These are phyloP conservation scores for Ostrea denselamellosa DNA, from an alignment of 1,140 invertebrate species.

Conservation along the genomic window DNA sequence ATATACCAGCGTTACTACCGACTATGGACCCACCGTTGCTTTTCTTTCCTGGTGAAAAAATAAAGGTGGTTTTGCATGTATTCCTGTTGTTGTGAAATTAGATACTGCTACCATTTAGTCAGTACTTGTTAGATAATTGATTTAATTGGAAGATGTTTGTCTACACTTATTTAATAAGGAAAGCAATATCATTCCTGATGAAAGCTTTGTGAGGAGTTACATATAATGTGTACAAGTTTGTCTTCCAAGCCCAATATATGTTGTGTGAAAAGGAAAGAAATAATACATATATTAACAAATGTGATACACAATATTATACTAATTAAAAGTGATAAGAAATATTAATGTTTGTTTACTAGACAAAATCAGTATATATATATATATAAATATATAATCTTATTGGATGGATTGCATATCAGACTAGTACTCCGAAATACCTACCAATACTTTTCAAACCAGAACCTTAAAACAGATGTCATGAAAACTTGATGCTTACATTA, in stretches of 20 bases:
- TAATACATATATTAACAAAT: too few species aligned
- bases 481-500: not conserved
- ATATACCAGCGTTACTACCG: slow-evolving; percentile 27
- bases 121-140: not conserved
- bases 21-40: slow-evolving; percentile 31
- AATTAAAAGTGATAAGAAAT: not conserved
- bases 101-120: not conserved
- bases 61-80: not conserved
- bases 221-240: not conserved
- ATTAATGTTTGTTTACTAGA: not conserved
- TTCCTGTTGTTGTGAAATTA: not conserved
- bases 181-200: too few species aligned
- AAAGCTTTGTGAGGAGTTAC: not conserved
- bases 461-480: not conserved
- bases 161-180: too few species aligned
- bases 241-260: not conserved
- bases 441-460: slow-evolving; percentile 10
- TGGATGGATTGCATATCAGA: not conserved
- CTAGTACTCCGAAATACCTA: not conserved
- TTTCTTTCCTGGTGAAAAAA: slow-evolving; percentile 33
- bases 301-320: too few species aligned
- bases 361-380: not conserved
- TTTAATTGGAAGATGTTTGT: not conserved
- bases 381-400: not conserved
- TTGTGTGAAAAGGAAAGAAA: not conserved